Base-by-base conservation (phyloP, 2,888 invertebrate genomes). In the Metalampra italica region DNA sequence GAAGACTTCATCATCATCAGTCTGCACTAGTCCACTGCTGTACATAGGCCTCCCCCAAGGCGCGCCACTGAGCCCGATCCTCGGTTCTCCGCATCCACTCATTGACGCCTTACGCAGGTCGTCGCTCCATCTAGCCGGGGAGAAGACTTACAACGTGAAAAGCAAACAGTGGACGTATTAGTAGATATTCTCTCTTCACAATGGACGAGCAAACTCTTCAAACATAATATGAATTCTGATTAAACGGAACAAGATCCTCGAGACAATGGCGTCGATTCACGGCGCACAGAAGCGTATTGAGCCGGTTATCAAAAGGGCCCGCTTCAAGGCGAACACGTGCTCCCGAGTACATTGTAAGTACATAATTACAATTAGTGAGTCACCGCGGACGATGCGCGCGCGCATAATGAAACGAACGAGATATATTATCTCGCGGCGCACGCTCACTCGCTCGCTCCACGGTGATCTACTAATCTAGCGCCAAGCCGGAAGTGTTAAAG, bases 341-440 rank as follows among this genome's bases (percentile, higher is more conserved):
- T 63, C 56, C 32, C 38, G 49, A 49, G 59, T 50, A 65, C 62
- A 67, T 66, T 66, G 74, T 73, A 75, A 74, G 76, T 75, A 74
- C n/a, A n/a, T n/a, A n/a, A n/a, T n/a, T n/a, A 66, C 61, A 74
- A 72, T 78, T 77, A 72, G 66, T 79, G 80, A 79, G 66, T 79
- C 79, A 78, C 60, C 60, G 43, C 53, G 54, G 53, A 58, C 55
- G 69, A 73, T 69, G 75, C 72, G 71, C 68, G 59, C 51, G 63
- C 63, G 68, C 66, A 63, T 36, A 36, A 11, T 36, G 7, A 36
- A 36, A 36, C 36, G 36, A 36, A 36, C 36, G 36, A 5, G n/a
- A 39, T 14, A 39, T 13, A 39, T 65, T 67, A 65, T 67, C 64
- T 62, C 51, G 55, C 53, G 56, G 58, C 60, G 57, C 57, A 60